A percentile compares a stretch with the other conserved stretches of the same genome.
Evolutionary conservation across 1,140 invertebrate species (phyloP).

Genomic region (Meteorus sp.): DNA sequence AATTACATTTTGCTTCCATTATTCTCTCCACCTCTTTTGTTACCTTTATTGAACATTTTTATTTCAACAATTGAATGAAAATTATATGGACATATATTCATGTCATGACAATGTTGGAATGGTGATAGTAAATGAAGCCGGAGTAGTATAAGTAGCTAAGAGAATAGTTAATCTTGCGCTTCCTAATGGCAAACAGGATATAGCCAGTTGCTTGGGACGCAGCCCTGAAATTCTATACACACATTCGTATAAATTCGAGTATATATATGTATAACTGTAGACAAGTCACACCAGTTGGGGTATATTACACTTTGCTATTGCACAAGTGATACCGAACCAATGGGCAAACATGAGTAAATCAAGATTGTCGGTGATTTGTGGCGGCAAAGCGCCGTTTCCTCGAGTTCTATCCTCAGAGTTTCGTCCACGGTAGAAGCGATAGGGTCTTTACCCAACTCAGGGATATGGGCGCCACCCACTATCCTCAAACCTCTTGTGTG

Average conservation of each 20-base stretch:
- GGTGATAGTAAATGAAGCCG: constrained; percentile 17
- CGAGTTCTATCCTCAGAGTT: constrained; percentile 19
- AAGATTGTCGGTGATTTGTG: constrained; percentile 55
- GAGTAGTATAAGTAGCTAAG: background rate
- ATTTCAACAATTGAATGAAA: too few species aligned
- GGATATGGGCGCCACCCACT: constrained; percentile 12
- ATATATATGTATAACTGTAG: background rate
- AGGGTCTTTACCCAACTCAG: too few species aligned
- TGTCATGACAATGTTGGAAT: too few species aligned
- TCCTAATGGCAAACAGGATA: constrained; percentile 28
- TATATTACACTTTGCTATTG: constrained; percentile 31
- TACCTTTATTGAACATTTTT: too few species aligned
- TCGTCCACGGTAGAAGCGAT: too few species aligned
- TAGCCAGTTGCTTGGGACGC: constrained; percentile 22
- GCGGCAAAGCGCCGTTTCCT: constrained; percentile 32
- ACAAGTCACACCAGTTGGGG: constrained; percentile 14
- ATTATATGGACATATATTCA: too few species aligned
- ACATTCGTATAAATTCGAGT: too few species aligned
- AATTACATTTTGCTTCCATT: too few species aligned
- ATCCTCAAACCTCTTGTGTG: background rate
- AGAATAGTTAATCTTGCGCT: constrained; percentile 21
- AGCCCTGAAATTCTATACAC: background rate
- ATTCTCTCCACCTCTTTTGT: too few species aligned
- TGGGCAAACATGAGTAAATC: constrained; percentile 54
- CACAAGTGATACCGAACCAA: constrained; percentile 49